phyloP scores from a whole-genome alignment of 2,113 vertebrate species.

The Phocoena phocoena region DNA sequence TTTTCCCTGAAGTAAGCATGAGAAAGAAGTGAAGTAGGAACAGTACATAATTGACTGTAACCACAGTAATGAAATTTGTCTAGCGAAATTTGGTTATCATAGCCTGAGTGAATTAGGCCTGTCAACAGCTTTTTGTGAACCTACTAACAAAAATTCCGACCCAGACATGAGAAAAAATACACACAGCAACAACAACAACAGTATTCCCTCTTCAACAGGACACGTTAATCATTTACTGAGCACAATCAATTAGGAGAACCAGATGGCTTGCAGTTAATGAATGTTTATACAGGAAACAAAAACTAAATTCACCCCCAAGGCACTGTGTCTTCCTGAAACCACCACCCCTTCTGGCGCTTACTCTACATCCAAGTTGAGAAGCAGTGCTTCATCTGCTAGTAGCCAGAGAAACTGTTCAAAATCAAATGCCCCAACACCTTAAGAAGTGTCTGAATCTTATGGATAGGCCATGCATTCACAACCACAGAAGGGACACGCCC shows the following conservation, averaged over 20 bases:
- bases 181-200: background rate
- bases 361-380: background rate
- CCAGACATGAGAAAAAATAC: background rate
- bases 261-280: background rate
- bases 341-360: background rate
- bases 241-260: background rate
- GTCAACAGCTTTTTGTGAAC: background rate
- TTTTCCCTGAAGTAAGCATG: background rate
- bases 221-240: background rate
- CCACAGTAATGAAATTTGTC: background rate
- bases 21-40: background rate
- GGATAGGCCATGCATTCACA: background rate
- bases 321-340: background rate
- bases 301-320: background rate
- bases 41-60: background rate
- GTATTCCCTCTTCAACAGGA: background rate
- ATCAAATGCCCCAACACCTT: background rate
- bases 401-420: background rate
- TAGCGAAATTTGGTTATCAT: background rate
- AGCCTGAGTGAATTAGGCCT: background rate
- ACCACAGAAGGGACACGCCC: background rate
- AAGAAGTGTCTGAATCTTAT: background rate
- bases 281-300: background rate
- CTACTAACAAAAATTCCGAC: background rate
- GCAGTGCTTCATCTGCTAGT: background rate